Conservation (phyloP, 2,888 invertebrate genomes). For the Chironomus riparius region DNA sequence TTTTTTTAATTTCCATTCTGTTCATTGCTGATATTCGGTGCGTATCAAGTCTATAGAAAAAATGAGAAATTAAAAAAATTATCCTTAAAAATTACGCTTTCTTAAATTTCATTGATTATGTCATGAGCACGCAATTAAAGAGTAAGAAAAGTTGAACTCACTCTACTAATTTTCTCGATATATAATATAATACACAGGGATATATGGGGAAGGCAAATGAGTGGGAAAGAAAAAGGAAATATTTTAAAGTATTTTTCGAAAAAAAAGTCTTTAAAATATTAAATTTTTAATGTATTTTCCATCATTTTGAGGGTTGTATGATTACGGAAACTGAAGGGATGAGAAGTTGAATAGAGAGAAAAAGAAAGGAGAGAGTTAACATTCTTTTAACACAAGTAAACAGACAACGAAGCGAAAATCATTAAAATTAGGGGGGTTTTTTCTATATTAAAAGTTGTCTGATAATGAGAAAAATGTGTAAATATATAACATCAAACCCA, state of each 20-base stretch:
- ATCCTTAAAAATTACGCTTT: constrained; percentile 10
- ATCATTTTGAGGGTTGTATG: constrained; percentile 27
- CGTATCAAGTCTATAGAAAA: background rate
- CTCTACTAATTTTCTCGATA: background rate
- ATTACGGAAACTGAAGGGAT: constrained; percentile 9
- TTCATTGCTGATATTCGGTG: background rate
- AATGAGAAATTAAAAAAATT: background rate
- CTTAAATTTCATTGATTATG: constrained; percentile 24
- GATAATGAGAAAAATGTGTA: constrained; percentile 28
- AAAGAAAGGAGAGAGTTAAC: constrained; percentile 22
- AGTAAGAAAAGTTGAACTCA: background rate
- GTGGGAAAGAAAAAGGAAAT: background rate
- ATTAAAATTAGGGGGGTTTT: constrained; percentile 26
- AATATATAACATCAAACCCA: constrained; percentile 26
- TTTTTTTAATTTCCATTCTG: background rate
- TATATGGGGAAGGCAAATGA: background rate
- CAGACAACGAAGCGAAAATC: constrained; percentile 28
- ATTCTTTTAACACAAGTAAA: constrained; percentile 27
- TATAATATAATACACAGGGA: background rate
- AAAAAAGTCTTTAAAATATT: constrained; percentile 24
- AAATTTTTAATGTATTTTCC: constrained; percentile 27
- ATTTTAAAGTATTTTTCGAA: too few relatives aligned
- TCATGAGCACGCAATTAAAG: constrained; percentile 27
- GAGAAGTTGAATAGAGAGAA: background rate
- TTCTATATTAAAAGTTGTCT: constrained; percentile 27